Percentiles rank a stretch among this genome's conserved stretches.
Evolutionary conservation across 2,888 invertebrate genomes (phyloP).

Genomic region (Caenorhabditis doughertyi): DNA sequence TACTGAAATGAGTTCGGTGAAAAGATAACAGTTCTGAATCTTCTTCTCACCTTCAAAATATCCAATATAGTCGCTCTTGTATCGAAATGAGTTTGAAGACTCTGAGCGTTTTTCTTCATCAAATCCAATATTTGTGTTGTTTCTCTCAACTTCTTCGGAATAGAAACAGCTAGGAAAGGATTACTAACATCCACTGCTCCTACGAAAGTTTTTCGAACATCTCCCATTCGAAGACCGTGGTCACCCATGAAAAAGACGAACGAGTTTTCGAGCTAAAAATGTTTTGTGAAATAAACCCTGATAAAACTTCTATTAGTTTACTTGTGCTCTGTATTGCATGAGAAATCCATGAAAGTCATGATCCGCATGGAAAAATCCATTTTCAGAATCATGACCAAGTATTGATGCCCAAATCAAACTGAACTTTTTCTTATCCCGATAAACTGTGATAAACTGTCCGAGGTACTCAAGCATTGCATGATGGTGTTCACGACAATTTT

Average conservation of each 20-base stretch:
- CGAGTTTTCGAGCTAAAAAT: slow-evolving; percentile 71
- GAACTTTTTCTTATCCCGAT: slow-evolving; percentile 72
- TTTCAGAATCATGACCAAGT: slow-evolving; percentile 71
- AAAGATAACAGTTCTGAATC: neutral
- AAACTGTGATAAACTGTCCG: slow-evolving; percentile 67
- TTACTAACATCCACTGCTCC: slow-evolving; percentile 72
- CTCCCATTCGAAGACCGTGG: slow-evolving; percentile 73
- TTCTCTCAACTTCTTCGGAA: slow-evolving; percentile 66
- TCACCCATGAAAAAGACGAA: slow-evolving; percentile 74
- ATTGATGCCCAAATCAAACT: slow-evolving; percentile 69
- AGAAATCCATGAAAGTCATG: slow-evolving; percentile 69
- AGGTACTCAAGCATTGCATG: slow-evolving; percentile 68
- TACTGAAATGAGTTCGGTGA: slow-evolving; percentile 52
- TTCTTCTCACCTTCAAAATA: slow-evolving; percentile 65
- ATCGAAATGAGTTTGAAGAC: slow-evolving; percentile 71
- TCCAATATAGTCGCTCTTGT: slow-evolving; percentile 70
- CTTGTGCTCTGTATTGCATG: slow-evolving; percentile 58
- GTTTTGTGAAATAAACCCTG: neutral
- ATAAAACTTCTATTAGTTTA: too few relatives aligned
- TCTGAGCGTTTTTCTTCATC: slow-evolving; percentile 61
- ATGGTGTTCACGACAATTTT: slow-evolving; percentile 68
- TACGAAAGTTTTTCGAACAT: slow-evolving; percentile 59
- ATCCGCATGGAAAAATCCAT: slow-evolving; percentile 71
- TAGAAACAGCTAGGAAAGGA: slow-evolving; percentile 67
- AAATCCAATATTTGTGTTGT: slow-evolving; percentile 49